Conservation (phyloP, 1,140 invertebrate genomes). For the Aporrectodea caliginosa region DNA sequence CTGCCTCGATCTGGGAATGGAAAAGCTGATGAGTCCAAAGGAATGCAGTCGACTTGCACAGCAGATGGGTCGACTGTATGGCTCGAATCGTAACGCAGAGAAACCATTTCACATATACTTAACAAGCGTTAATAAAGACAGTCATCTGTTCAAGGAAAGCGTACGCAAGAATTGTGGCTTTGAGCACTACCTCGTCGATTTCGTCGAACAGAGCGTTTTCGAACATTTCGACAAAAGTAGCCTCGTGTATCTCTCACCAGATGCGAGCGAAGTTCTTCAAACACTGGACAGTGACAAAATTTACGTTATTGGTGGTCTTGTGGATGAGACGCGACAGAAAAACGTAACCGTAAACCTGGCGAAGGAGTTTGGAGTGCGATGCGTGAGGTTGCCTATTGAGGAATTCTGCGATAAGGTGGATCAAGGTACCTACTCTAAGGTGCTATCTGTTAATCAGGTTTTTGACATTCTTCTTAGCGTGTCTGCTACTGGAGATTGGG, state of each 20-base stretch:
- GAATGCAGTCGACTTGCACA: conserved; percentile 42
- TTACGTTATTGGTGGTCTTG: conserved; percentile 54
- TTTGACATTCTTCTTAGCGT: conserved; percentile 47
- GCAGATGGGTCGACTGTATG: conserved; percentile 42
- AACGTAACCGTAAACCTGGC: conserved; percentile 32
- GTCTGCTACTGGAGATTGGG: conserved; percentile 42
- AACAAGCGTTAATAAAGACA: conserved; percentile 35
- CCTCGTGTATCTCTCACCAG: conserved; percentile 51
- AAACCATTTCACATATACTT: conserved; percentile 40
- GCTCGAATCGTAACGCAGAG: conserved; percentile 37
- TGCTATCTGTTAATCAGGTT: conserved; percentile 47
- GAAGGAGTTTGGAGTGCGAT: conserved; percentile 28
- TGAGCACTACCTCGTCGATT: conserved; percentile 39
- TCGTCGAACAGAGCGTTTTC: conserved; percentile 35
- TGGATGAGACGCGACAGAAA: conserved; percentile 52
- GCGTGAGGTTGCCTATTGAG: conserved; percentile 40
- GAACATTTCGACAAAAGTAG: conserved; percentile 43
- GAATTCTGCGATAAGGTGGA: conserved; percentile 38
- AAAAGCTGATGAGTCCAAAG: conserved; percentile 38
- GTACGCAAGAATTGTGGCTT: conserved; percentile 41
- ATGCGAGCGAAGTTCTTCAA: conserved; percentile 42
- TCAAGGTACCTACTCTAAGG: conserved; percentile 33
- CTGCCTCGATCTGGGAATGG: conserved; percentile 39
- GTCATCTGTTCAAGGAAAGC: conserved; percentile 39
- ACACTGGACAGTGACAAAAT: conserved; percentile 45